Evolutionary conservation across 92 coral and sea anemone species (phyloP), one percentile per base, ranked within the genome.

Genomic region (Parazoanthus atlanticus): DNA sequence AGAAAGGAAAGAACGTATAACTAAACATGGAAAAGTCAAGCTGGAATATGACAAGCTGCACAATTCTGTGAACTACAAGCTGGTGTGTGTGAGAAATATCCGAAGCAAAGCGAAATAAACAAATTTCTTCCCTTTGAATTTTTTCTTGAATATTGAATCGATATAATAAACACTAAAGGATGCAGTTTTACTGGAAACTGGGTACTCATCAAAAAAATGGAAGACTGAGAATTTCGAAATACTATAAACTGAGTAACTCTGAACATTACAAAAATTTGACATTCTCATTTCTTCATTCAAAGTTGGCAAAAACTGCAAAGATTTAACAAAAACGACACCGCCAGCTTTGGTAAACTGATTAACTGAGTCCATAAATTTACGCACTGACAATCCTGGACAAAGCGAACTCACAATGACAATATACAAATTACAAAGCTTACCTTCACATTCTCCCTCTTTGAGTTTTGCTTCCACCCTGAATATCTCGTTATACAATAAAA

Each of bases 381-480:
- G 15, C 66, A 70, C 67, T 70, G 66, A 69, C 40, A 67, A 43
- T 29, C 77, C 36, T n/a, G 40, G 36, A 85, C 49, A 66, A 76
- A 72, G 85, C 15, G 26, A 61, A 11, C 83, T 43, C n/a, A n/a
- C n/a, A n/a, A n/a, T n/a, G n/a, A n/a, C n/a, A n/a, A n/a, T n/a
- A n/a, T n/a, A n/a, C n/a, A n/a, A n/a, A n/a, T n/a, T n/a, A n/a
- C n/a, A n/a, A n/a, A n/a, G 32, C 71, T 15, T 81, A 97, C 99
- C 99, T 91, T 97, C 99, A 36, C 99, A 97, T 33, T 97, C 99
- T 3, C 95, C 94, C 2, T 96, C 97, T 41, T 93, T 91, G 33
- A 96, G 83, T 64, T 86, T 89, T 30, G 89, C 99, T 86, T 97
- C 96, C 3, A 69, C 90, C n/a, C n/a, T 83, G 81, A 86, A 92